Conservation (phyloP, 2,797 vertebrate genomes). For the Salmo trutta region DNA sequence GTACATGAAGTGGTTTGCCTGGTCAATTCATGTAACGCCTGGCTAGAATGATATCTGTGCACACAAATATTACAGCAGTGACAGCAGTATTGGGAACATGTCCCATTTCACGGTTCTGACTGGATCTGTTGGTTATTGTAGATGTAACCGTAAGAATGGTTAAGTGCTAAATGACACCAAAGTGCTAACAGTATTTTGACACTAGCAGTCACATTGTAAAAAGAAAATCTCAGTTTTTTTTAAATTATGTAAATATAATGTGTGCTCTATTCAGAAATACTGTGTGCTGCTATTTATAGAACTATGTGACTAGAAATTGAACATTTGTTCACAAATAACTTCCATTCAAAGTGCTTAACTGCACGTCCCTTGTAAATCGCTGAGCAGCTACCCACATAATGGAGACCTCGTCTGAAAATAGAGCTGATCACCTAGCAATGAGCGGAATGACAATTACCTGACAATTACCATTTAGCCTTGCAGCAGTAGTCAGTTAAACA, state of each 20-base stretch:
- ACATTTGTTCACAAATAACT: not conserved
- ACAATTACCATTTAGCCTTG: not conserved
- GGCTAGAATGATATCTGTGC: not conserved
- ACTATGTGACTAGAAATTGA: not conserved
- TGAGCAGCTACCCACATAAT: not conserved
- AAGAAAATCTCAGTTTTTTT: not conserved
- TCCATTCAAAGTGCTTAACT: not conserved
- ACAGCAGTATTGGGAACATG: conserved; percentile 13
- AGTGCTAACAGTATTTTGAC: conserved; percentile 13
- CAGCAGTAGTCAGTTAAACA: not conserved
- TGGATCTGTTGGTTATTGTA: conserved; percentile 50
- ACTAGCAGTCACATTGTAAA: conserved; percentile 13
- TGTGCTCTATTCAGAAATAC: not conserved
- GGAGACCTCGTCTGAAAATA: not conserved
- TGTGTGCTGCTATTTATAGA: not conserved
- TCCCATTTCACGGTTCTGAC: conserved; percentile 16
- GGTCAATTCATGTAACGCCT: not conserved
- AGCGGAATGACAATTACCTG: not conserved
- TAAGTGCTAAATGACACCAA: conserved; percentile 23
- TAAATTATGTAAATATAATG: not conserved
- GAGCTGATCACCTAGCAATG: not conserved
- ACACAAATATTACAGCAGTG: not conserved
- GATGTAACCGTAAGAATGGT: conserved; percentile 50
- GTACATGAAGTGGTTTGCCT: not conserved
- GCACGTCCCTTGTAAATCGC: not conserved